These are phyloP conservation scores for Pseudomyrmex dendroicus DNA, from an alignment of 1,140 invertebrate species.

Conservation along the genomic window DNA sequence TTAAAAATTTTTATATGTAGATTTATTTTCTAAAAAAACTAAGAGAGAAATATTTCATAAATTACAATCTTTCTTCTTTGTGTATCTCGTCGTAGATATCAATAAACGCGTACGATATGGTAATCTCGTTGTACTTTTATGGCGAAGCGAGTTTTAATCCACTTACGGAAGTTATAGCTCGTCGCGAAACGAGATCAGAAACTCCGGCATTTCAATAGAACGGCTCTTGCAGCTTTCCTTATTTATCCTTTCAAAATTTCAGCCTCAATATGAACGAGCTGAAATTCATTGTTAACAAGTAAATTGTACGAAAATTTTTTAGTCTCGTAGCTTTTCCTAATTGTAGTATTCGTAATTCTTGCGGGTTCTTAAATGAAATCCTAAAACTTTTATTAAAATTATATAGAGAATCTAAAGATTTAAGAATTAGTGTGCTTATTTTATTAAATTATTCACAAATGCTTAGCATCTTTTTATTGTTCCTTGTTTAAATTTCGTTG, in stretches of 20 bases:
- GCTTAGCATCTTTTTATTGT: no score
- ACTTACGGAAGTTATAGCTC: constrained; percentile 40
- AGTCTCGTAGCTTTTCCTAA: neutral
- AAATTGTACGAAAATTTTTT: neutral
- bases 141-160: constrained; percentile 29
- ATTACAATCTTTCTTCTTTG: no score
- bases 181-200: constrained; percentile 46
- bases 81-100: neutral
- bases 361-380: neutral
- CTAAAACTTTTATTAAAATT: neutral
- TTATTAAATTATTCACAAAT: no score
- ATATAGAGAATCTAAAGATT: neutral
- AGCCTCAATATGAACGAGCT: constrained; percentile 10
- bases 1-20: no score
- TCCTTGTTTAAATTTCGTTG: no score
- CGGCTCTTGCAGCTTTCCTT: constrained; percentile 5
- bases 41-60: no score
- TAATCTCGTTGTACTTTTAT: constrained; percentile 41
- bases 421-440: neutral
- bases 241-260: constrained; percentile 28
- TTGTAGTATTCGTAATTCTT: neutral
- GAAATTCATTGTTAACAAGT: neutral
- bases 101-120: constrained; percentile 24
- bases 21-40: no score
- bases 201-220: constrained; percentile 43